Evolutionary conservation across 2,113 vertebrate genomes (phyloP), one percentile per base, ranked within the genome.

Genomic region (Globicephala melas): DNA sequence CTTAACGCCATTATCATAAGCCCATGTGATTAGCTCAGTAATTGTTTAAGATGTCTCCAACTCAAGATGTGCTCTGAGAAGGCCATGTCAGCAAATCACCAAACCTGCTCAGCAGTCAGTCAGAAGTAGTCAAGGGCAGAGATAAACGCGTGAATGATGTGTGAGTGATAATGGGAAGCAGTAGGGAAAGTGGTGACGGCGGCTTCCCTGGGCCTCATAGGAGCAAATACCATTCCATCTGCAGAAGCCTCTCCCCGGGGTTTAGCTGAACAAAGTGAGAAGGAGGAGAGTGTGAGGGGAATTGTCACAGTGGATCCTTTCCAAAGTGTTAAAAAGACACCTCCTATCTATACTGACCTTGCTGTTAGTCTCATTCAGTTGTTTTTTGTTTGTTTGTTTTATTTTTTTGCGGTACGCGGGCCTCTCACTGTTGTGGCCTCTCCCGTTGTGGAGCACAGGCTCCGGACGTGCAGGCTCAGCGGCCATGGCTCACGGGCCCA

Each of bases 141-240:
- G 50, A 4, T 8, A 2, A 2, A 21, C 0, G 1, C 0, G 0
- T 3, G 31, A 44, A 4, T 8, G 1, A 3, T 8, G 1, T 3
- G 3, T 13, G 79, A 53, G 10, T 15, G 47, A n/a, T 9, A 0
- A 8, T 0, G 50, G 62, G 47, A 25, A 31, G 67, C n/a, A 28
- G 12, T 0, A 17, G 36, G 70, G 77, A 73, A 38, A 13, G 67
- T 50, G 85, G 14, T 12, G 4, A 12, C 2, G 1, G 70, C 10
- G 14, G 13, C 47, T 20, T 38, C 31, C 38, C 14, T 23, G 77
- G 58, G 26, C 73, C 68, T 53, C 58, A 18, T 1, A 12, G 84
- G 47, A 68, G 20, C 12, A 28, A 28, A 18, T 5, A 5, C 55
- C 6, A 2, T 33, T 67, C 67, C 14, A 8, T 38, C 11, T 15